Evolutionary conservation across 2,888 invertebrate species (phyloP).

Genomic region (Tubiluchus corallicola): DNA sequence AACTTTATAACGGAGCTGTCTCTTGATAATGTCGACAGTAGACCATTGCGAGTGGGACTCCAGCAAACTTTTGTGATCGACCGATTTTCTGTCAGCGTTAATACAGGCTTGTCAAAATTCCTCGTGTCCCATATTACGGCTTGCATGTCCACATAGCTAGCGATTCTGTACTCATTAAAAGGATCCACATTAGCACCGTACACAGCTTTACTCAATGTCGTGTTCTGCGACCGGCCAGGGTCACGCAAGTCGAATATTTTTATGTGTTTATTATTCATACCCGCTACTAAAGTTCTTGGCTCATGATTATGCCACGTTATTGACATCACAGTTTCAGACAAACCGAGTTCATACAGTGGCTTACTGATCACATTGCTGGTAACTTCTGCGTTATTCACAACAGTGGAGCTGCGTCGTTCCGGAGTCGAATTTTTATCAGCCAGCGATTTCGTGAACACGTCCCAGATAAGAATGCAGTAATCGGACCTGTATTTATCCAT

Average conservation of each 20-base stretch:
- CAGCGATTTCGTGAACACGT: slow-evolving; percentile 37
- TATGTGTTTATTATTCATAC: slow-evolving; percentile 70
- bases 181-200: slow-evolving; percentile 63
- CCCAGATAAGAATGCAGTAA: slow-evolving; percentile 74
- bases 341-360: slow-evolving; percentile 26
- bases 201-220: slow-evolving; percentile 49
- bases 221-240: slow-evolving; percentile 16
- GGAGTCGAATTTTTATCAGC: background rate
- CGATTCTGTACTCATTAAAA: slow-evolving; percentile 53
- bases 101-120: slow-evolving; percentile 58
- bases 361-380: background rate
- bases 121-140: slow-evolving; percentile 74
- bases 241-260: slow-evolving; percentile 67
- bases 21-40: slow-evolving; percentile 58
- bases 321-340: slow-evolving; percentile 64
- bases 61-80: slow-evolving; percentile 56
- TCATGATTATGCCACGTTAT: slow-evolving; percentile 61
- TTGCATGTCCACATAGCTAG: slow-evolving; percentile 44
- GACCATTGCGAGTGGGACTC: slow-evolving; percentile 66
- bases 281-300: slow-evolving; percentile 57
- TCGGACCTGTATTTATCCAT: slow-evolving; percentile 76
- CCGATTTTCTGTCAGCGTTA: slow-evolving; percentile 37
- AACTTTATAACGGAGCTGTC: slow-evolving; percentile 56
- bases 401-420: background rate
- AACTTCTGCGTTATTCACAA: background rate